Percentiles rank a stretch among this genome's conserved stretches.
phyloP scores from a whole-genome alignment of 2,797 vertebrate species.

The Nannoperca australis region DNA sequence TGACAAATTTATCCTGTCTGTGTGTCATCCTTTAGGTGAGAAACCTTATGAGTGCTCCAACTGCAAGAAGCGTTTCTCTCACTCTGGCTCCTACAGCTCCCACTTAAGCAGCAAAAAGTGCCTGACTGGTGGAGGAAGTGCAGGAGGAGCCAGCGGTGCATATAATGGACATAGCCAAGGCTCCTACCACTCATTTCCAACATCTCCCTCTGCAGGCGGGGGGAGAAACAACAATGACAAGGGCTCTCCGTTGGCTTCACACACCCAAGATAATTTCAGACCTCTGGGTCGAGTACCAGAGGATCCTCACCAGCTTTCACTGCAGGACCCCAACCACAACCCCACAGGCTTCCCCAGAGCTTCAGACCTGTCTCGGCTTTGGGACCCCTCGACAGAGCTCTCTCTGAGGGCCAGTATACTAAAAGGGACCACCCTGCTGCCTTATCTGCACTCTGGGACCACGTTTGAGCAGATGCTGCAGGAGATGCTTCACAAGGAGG shows the following conservation, averaged over 20 bases:
- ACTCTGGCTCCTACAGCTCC: conserved; percentile 89
- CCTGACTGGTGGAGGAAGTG: conserved; percentile 75
- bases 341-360: conserved; percentile 45
- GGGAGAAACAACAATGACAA: conserved; percentile 73
- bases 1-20: conserved; percentile 30
- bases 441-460: conserved; percentile 78
- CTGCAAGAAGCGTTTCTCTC: conserved; percentile 89
- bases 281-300: conserved; percentile 34
- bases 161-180: conserved; percentile 79
- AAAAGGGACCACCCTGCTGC: conserved; percentile 80
- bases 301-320: conserved; percentile 59
- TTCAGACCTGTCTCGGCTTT: conserved; percentile 64
- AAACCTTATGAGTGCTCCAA: conserved; percentile 90
- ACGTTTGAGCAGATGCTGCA: conserved; percentile 86
- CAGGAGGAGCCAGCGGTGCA: conserved; percentile 51
- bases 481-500: conserved; percentile 83
- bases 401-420: conserved; percentile 75
- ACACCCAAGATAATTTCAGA: conserved; percentile 56
- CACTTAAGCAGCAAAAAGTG: conserved; percentile 89
- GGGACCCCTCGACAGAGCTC: conserved; percentile 78
- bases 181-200: conserved; percentile 72
- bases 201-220: conserved; percentile 76
- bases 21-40: conserved; percentile 81
- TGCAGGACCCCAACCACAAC: conserved; percentile 61
- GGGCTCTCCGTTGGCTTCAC: conserved; percentile 63